A percentile compares a stretch with the other conserved stretches of the same genome.
phyloP scores from a whole-genome alignment of 2,888 invertebrate species.

The Autographa pulchrina region DNA sequence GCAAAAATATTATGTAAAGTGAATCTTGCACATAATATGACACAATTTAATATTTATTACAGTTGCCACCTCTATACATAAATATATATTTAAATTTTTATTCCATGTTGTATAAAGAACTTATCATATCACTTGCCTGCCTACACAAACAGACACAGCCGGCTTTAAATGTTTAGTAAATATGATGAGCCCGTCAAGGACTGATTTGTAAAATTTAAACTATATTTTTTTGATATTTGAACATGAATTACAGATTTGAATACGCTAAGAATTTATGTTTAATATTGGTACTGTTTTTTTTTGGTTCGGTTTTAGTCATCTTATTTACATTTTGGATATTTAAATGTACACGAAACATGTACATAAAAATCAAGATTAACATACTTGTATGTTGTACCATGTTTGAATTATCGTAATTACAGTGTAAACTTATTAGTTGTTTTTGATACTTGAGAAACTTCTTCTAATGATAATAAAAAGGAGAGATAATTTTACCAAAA shows the following conservation, averaged over 20 bases:
- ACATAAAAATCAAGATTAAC: neutral
- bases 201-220: constrained; percentile 50
- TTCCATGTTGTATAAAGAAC: constrained; percentile 46
- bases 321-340: constrained; percentile 2
- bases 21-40: neutral
- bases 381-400: neutral
- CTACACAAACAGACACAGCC: constrained; percentile 68
- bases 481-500: neutral
- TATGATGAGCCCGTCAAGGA: constrained; percentile 64
- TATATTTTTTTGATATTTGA: neutral
- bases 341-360: neutral
- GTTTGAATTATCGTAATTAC: neutral
- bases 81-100: constrained; percentile 22
- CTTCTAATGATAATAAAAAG: too few relatives aligned
- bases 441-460: too few relatives aligned
- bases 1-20: neutral
- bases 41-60: neutral
- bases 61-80: constrained; percentile 52
- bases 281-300: neutral
- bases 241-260: constrained; percentile 1
- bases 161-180: constrained; percentile 66
- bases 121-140: constrained; percentile 71
- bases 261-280: constrained; percentile 3
- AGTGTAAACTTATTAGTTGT: neutral
- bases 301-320: neutral